These are phyloP conservation scores for Trematocara marginatum DNA, from an alignment of 2,113 vertebrate genomes.

Conservation along the genomic window DNA sequence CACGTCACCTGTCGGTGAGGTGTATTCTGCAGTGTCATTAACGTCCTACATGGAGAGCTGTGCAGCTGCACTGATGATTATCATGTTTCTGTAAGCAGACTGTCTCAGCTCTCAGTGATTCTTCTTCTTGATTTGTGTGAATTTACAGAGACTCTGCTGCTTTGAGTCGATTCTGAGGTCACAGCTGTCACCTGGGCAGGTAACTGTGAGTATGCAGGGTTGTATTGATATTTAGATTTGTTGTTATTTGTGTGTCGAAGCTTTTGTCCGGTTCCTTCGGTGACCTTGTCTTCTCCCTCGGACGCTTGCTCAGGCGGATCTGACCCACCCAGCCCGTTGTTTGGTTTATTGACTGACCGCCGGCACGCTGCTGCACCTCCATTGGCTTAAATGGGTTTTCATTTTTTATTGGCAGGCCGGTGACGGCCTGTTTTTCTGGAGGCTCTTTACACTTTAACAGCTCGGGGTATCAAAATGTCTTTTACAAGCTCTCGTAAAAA, in stretches of 20 bases:
- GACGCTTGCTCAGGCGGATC: conserved; percentile 22
- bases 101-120: neutral
- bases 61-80: neutral
- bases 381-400: conserved; percentile 65
- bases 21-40: neutral
- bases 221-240: conserved; percentile 18
- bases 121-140: neutral
- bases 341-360: conserved; percentile 73
- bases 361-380: conserved; percentile 28
- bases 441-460: conserved; percentile 69
- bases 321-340: conserved; percentile 36
- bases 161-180: neutral
- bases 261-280: neutral
- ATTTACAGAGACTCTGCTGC: neutral
- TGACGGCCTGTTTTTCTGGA: conserved; percentile 40
- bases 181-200: neutral
- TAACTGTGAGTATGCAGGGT: neutral
- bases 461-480: conserved; percentile 40
- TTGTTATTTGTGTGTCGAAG: neutral
- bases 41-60: neutral
- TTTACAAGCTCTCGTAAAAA: conserved; percentile 59
- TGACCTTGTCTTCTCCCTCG: conserved; percentile 56
- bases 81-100: neutral
- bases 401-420: conserved; percentile 66
- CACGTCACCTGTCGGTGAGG: neutral